Evolutionary conservation across 2,888 invertebrate species (phyloP).

Genomic region (Chalcosyrphus nemorum): DNA sequence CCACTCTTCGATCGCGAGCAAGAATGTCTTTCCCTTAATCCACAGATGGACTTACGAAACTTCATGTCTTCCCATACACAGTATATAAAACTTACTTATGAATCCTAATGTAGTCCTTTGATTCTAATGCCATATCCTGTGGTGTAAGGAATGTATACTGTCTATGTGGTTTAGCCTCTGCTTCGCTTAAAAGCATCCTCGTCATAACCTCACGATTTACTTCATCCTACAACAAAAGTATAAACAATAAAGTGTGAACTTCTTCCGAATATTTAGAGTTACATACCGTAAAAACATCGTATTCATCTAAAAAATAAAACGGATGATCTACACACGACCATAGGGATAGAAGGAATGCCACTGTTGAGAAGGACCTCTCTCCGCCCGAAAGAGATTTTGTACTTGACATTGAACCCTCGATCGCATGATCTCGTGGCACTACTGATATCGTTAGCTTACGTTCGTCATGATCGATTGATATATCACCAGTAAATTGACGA

Average conservation of each 20-base stretch:
- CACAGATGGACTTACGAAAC: too few relatives aligned
- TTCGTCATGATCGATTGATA: slow-evolving; percentile 80
- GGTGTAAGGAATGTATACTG: slow-evolving; percentile 97
- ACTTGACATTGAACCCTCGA: slow-evolving; percentile 82
- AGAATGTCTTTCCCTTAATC: too few relatives aligned
- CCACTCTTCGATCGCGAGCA: too few relatives aligned
- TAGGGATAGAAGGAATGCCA: slow-evolving; percentile 94
- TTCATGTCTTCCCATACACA: too few relatives aligned
- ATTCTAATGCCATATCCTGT: slow-evolving; percentile 86
- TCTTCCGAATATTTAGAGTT: background rate
- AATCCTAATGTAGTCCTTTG: slow-evolving; percentile 84
- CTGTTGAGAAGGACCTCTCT: slow-evolving; percentile 97
- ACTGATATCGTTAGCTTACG: slow-evolving; percentile 83
- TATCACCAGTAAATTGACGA: slow-evolving; percentile 78
- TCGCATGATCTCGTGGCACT: slow-evolving; percentile 83
- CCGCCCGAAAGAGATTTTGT: slow-evolving; percentile 94
- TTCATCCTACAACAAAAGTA: slow-evolving; percentile 86
- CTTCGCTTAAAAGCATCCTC: slow-evolving; percentile 89
- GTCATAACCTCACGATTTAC: slow-evolving; percentile 91
- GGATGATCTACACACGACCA: slow-evolving; percentile 97
- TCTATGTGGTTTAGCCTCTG: slow-evolving; percentile 85
- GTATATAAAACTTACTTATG: slow-evolving; percentile 83
- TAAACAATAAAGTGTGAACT: background rate
- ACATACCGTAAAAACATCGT: slow-evolving; percentile 96
- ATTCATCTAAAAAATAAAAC: slow-evolving; percentile 97